Percentiles rank a stretch among this genome's conserved stretches.
Conservation (phyloP, 2,113 vertebrate genomes). For the Salvator merianae region DNA sequence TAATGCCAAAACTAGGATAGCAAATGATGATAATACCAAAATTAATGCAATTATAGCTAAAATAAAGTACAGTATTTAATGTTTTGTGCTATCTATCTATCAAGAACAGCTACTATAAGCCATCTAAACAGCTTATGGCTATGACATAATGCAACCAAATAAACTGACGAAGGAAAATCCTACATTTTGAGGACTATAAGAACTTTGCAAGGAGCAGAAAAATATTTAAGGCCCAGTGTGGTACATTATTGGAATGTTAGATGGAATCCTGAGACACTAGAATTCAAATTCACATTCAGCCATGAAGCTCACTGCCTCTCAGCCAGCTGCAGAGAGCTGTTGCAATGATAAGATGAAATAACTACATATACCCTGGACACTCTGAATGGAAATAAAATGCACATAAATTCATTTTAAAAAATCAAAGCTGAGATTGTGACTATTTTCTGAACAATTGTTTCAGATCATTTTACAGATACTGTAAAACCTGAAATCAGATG, state of each 20-base stretch:
- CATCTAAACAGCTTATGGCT: conserved; percentile 16
- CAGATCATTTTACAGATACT: too few relatives aligned
- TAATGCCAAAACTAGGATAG: conserved; percentile 13
- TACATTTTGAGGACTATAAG: background rate
- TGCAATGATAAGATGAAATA: too few relatives aligned
- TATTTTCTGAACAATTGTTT: too few relatives aligned
- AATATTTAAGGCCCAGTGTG: background rate
- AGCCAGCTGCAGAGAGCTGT: too few relatives aligned
- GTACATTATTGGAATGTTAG: too few relatives aligned
- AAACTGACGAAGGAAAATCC: background rate
- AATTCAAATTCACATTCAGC: background rate
- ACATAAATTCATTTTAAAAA: too few relatives aligned
- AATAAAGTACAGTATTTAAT: background rate
- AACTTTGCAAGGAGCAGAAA: background rate
- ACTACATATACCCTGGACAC: too few relatives aligned
- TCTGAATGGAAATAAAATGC: too few relatives aligned
- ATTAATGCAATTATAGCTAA: background rate
- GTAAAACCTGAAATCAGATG: too few relatives aligned
- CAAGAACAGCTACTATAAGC: conserved; percentile 11
- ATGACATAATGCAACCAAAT: background rate
- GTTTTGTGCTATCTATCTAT: background rate
- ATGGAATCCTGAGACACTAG: too few relatives aligned
- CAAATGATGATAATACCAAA: background rate
- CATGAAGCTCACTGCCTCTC: too few relatives aligned
- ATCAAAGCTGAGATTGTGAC: too few relatives aligned